Conservation (phyloP, 1,140 invertebrate species). For the Drosophila triauraria region DNA sequence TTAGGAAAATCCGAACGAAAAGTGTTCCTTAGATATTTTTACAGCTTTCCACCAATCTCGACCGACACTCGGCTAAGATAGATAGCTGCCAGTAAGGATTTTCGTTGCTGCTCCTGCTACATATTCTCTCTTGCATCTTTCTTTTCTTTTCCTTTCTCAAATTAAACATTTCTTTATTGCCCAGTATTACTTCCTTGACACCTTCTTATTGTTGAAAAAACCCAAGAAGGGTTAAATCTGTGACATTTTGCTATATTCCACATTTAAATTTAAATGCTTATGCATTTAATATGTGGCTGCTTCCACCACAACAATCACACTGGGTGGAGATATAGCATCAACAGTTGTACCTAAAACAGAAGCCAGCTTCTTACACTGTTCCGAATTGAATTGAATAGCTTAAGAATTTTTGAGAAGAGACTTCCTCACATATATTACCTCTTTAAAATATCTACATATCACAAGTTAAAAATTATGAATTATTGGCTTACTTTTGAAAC, state of each 20-base stretch:
- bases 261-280: constrained; percentile 38
- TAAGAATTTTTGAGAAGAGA: too few relatives aligned
- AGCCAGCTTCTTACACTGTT: background rate
- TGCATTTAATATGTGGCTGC: constrained; percentile 39
- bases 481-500: too few relatives aligned
- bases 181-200: background rate
- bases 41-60: background rate
- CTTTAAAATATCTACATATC: too few relatives aligned
- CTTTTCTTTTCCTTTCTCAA: background rate
- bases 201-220: constrained; percentile 5
- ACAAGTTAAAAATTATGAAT: too few relatives aligned
- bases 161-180: too few relatives aligned
- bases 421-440: too few relatives aligned
- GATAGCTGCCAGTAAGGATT: background rate
- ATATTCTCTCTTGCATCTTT: background rate
- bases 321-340: background rate
- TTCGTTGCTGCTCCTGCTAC: background rate
- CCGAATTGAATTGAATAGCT: too few relatives aligned
- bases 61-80: background rate
- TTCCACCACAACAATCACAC: background rate
- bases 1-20: background rate
- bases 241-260: constrained; percentile 8
- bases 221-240: constrained; percentile 8
- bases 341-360: background rate
- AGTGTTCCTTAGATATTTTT: background rate